Evolutionary conservation across 2,888 invertebrate species (phyloP).

Genomic region (Macrophya annulata): DNA sequence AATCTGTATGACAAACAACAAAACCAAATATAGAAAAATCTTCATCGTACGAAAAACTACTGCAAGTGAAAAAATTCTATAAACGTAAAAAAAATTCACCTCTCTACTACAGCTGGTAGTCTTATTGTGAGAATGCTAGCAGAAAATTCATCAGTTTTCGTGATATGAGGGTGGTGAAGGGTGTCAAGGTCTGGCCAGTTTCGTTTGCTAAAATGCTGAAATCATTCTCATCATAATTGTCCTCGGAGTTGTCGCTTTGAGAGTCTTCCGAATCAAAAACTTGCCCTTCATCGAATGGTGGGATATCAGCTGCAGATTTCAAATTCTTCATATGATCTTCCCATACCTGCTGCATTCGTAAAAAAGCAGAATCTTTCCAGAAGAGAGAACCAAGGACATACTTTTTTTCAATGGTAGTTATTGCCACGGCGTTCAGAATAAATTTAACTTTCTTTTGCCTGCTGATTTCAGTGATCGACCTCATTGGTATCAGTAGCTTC

Average conservation of each 20-base stretch:
- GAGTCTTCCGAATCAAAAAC: slow-evolving; percentile 68
- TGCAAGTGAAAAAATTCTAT: not conserved
- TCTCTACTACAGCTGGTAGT: slow-evolving; percentile 57
- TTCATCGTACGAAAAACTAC: no score
- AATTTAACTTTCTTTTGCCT: slow-evolving; percentile 97
- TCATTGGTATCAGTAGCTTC: slow-evolving; percentile 94
- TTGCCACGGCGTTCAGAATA: slow-evolving; percentile 96
- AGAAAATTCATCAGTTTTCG: slow-evolving; percentile 68
- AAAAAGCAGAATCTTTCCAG: slow-evolving; percentile 93
- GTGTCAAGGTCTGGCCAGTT: slow-evolving; percentile 76
- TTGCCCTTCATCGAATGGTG: slow-evolving; percentile 70
- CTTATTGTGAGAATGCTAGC: slow-evolving; percentile 64
- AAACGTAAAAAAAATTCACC: not conserved
- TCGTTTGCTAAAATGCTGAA: slow-evolving; percentile 79
- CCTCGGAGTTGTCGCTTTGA: slow-evolving; percentile 74
- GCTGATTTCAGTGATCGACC: slow-evolving; percentile 92
- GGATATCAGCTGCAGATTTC: slow-evolving; percentile 77
- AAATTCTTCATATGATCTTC: slow-evolving; percentile 83
- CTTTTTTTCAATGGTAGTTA: slow-evolving; percentile 89
- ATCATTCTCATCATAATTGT: slow-evolving; percentile 77
- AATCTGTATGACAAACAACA: slow-evolving; percentile 50
- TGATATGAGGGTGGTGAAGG: slow-evolving; percentile 74
- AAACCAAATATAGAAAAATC: not conserved
- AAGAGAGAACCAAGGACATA: slow-evolving; percentile 95
- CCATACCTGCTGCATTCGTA: slow-evolving; percentile 93